Evolutionary conservation across 2,797 vertebrate genomes (phyloP).

Genomic region (Helostoma temminkii): DNA sequence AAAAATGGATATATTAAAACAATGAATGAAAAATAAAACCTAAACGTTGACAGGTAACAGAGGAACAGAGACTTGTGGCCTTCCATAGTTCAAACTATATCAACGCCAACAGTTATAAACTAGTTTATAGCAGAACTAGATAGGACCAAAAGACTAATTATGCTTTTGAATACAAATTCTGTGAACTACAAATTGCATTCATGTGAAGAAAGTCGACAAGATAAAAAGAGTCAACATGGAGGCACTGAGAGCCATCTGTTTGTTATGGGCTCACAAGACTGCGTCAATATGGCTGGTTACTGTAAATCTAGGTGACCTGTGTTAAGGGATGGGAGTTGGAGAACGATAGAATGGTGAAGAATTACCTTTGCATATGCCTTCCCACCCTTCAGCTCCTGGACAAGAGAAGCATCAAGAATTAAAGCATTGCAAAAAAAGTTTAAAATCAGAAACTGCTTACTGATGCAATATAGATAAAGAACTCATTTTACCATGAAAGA

Average conservation of each 20-base stretch:
- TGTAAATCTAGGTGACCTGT: constrained; percentile 46
- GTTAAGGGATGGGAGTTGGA: constrained; percentile 1
- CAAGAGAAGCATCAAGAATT: constrained; percentile 43
- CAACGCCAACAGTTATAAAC: too few species aligned
- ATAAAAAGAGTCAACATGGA: constrained; percentile 46
- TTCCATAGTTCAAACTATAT: too few species aligned
- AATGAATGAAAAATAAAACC: too few species aligned
- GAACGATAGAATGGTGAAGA: background rate
- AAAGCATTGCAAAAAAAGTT: background rate
- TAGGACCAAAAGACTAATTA: too few species aligned
- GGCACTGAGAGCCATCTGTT: constrained; percentile 64
- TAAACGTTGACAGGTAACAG: too few species aligned
- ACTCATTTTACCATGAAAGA: background rate
- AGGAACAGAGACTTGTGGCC: too few species aligned
- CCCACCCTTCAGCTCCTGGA: constrained; percentile 96
- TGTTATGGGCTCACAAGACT: constrained; percentile 32
- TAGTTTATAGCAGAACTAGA: too few species aligned
- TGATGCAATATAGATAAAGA: constrained; percentile 3
- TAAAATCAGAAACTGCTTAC: too few species aligned
- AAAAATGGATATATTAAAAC: too few species aligned
- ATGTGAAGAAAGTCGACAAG: too few species aligned
- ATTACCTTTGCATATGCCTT: constrained; percentile 97
- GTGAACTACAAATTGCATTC: too few species aligned
- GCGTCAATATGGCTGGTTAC: constrained; percentile 43
- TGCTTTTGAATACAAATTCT: too few species aligned